Evolutionary conservation across 2,888 invertebrate species (phyloP), one percentile per base, ranked within the genome.

Genomic region (Achlya flavicornis): DNA sequence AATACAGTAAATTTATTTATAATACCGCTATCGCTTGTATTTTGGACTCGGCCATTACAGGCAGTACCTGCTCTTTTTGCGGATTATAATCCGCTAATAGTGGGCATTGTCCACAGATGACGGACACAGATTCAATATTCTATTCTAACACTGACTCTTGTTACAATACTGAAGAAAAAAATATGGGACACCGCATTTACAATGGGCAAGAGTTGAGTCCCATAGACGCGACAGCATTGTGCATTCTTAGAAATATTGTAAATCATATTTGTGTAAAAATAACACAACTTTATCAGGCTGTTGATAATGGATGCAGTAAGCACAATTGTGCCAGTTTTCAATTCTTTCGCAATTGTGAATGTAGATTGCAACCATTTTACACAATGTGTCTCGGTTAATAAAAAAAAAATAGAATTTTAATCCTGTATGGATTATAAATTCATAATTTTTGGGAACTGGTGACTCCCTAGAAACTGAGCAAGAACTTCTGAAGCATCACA

Each of bases 31-130:
- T 10, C 10, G 10, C 53, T 19, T 8, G 19, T 53, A 19, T 19
- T 53, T 10, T 53, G 53, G 53, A 53, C 53, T 14, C 0, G 19
- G 14, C 16, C 7, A 10, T 53, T 71, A 68, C 67, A 75, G 74
- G 79, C 77, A 71, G 86, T 91, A 91, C 92, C 92, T 92, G 92
- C 91, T 88, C 87, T 90, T 92, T 91, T 92, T 89, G 92, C 87
- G 79, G 80, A 87, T 89, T 85, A 88, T 91, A 91, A 92, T 90
- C 89, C 89, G 87, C 85, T 92, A 92, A 93, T 92, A 91, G 92
- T 89, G 90, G 92, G 92, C 92, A 92, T 92, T 92, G 92, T 93
- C 89, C 88, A 65, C 87, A 86, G 84, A 87, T 85, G 89, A 89
- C 86, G 87, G 88, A 86, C 86, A 79, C 76, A 80, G 75, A 82